Evolutionary conservation across 2,113 vertebrate species (phyloP).

Genomic region (Hyaena hyaena): DNA sequence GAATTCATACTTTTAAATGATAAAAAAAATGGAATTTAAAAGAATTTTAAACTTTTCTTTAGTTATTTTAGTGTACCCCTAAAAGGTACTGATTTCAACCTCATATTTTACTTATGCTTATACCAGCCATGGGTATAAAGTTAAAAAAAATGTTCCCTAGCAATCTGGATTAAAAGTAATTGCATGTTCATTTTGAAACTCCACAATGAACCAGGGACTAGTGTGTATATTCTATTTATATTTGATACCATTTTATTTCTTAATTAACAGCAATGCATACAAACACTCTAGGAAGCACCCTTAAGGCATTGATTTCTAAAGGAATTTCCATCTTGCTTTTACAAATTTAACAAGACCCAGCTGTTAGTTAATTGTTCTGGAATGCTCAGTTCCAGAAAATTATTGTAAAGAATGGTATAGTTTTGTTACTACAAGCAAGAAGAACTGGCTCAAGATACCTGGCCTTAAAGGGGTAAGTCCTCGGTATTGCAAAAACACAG

Average conservation of each 20-base stretch:
- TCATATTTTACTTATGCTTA: background rate
- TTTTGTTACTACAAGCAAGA: background rate
- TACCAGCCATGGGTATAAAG: background rate
- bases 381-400: constrained; percentile 58
- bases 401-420: constrained; percentile 23
- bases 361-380: constrained; percentile 60
- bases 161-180: background rate
- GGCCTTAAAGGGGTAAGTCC: background rate
- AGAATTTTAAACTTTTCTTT: background rate
- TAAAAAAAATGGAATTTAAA: background rate
- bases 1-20: constrained; percentile 26
- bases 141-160: background rate
- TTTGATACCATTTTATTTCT: constrained; percentile 6
- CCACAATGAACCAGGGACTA: background rate
- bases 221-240: constrained; percentile 7
- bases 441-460: background rate
- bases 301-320: constrained; percentile 53
- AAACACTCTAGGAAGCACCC: constrained; percentile 43
- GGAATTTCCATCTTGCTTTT: constrained; percentile 53
- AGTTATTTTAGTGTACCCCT: background rate
- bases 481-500: background rate
- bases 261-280: constrained; percentile 57
- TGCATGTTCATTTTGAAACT: background rate
- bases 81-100: background rate
- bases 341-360: constrained; percentile 47